Base-by-base conservation (phyloP, 1,140 invertebrate species). In the Trichonephila clavipes region DNA sequence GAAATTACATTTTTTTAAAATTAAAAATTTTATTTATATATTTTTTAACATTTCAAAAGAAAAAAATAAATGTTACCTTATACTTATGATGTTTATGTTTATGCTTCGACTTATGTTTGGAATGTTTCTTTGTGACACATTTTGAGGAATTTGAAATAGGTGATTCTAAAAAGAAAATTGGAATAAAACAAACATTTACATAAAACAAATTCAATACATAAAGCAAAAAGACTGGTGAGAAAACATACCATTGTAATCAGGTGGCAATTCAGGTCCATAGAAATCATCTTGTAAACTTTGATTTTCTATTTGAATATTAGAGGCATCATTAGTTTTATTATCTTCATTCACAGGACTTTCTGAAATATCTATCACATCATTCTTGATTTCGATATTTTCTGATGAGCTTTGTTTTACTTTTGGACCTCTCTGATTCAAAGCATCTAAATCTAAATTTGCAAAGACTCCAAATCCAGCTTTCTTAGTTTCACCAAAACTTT, bases 371-470 rank as follows among this genome's bases (percentile, higher is more conserved):
- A 77, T 77, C 4, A 58, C 19, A 19, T 83, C 82, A 83, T 24
- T 16, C 61, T 77, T 40, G 34, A 18, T 77, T 18, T 77, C 34
- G 34, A 6, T 7, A 5, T 7, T 77, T 34, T 83, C 21, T 62
- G 19, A 5, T 44, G 14, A 5, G 1, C 61, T 51, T 16, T 14
- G 16, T 44, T 82, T 62, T 40, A 16, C 28, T 58, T 58, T 40
- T 16, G 86, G 61, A 69, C 51, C 91, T 96, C 95, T 94, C 96
- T 96, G n/a, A 94, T 96, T 96, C 87, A 96, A 96, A 95, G 96
- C 96, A 94, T 97, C 97, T 19, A 97, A 96, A 96, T 97, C 97
- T 40, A 98, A 95, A 94, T 97, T 97, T 0, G 97, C 97, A 95
- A 98, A 98, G 88, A 98, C 77, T 51, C 93, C 89, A 90, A 90